These are phyloP conservation scores for Epicampocera succincta DNA, from an alignment of 2,888 invertebrate species.

Conservation along the genomic window DNA sequence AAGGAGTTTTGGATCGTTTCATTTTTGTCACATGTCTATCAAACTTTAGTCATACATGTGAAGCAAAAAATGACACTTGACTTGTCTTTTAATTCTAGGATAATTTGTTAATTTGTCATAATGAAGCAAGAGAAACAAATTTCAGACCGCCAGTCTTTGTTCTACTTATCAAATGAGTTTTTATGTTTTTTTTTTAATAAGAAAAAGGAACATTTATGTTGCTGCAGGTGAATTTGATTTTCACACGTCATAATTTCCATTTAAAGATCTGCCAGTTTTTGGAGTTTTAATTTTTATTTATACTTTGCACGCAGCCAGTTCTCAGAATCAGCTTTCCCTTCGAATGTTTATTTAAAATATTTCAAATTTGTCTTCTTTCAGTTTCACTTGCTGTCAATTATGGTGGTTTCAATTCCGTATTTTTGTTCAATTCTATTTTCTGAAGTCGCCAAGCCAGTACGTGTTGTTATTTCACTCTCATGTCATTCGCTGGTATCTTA, in stretches of 20 bases:
- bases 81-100: background rate
- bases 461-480: slow-evolving; percentile 40
- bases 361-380: slow-evolving; percentile 15
- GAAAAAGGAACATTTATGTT: background rate
- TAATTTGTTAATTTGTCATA: slow-evolving; percentile 51
- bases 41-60: slow-evolving; percentile 45
- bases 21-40: slow-evolving; percentile 66
- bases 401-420: background rate
- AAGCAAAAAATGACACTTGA: slow-evolving; percentile 37
- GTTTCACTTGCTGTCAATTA: background rate
- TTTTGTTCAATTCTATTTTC: background rate
- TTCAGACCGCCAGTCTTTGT: background rate
- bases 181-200: slow-evolving; percentile 36
- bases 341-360: background rate
- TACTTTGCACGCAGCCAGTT: background rate
- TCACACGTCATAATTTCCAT: slow-evolving; percentile 32
- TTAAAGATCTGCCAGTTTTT: background rate
- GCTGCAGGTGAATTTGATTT: slow-evolving; percentile 53
- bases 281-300: background rate
- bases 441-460: slow-evolving; percentile 26
- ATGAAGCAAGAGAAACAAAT: background rate
- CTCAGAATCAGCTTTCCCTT: background rate
- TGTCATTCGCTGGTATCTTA: background rate
- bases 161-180: slow-evolving; percentile 1
- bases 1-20: background rate